Conservation (phyloP, 1,140 invertebrate species). For the Cyclargus thomasi region DNA sequence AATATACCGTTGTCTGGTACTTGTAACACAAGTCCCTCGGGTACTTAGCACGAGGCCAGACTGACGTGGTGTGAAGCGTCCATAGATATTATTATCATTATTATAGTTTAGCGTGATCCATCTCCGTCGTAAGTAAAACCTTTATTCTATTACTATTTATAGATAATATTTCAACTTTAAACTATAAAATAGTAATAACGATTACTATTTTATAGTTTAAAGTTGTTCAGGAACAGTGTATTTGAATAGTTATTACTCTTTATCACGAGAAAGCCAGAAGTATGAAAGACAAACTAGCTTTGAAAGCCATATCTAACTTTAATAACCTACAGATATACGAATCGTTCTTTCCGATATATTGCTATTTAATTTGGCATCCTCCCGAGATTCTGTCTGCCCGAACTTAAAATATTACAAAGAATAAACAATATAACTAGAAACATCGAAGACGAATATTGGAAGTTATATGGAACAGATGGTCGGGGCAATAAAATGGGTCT, state of each 20-base stretch:
- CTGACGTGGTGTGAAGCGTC: no score
- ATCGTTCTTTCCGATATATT: not conserved
- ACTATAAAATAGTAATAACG: not conserved
- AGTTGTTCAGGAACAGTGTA: not conserved
- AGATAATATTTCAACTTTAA: no score
- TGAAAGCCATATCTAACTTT: no score
- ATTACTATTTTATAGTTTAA: not conserved
- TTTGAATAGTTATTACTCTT: not conserved
- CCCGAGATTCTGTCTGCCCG: not conserved
- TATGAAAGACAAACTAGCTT: no score
- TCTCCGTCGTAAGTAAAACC: not conserved
- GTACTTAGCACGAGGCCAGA: no score
- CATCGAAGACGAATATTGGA: constrained; percentile 11
- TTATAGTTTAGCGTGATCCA: not conserved
- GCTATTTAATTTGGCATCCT: not conserved
- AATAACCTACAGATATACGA: no score
- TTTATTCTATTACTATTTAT: not conserved
- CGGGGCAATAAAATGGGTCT: constrained; percentile 16
- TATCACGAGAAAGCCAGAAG: not conserved
- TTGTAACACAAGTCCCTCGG: no score
- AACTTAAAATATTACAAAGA: not conserved
- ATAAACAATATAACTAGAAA: constrained; percentile 15
- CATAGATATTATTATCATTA: not conserved
- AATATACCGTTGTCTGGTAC: no score
- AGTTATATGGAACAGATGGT: constrained; percentile 20